Base-by-base conservation (phyloP, 1,140 invertebrate species). In the Drosophila grimshawi region DNA sequence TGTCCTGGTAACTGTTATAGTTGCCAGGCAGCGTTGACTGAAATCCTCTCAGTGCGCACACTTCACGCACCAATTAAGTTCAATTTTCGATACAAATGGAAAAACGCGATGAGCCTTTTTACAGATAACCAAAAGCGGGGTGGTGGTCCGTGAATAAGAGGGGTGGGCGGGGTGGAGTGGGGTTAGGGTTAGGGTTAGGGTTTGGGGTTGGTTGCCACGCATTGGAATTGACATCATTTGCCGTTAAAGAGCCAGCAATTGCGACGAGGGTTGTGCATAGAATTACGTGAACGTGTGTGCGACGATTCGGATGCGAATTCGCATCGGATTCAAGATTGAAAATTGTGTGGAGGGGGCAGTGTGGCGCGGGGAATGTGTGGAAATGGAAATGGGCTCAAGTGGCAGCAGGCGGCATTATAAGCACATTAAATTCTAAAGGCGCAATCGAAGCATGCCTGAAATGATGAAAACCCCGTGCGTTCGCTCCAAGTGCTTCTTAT, bases 341-440 rank as follows among this genome's bases (percentile, higher is more conserved):
- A 45, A 27, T 7, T 7, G 7, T 3, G 27, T 5, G 3, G 48
- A 64, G 46, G 63, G 57, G 29, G 45, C 55, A 51, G 53, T 5
- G 61, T 30, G 43, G 56, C 30, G 32, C 45, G 46, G 74, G 63
- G 43, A 53, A 45, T 70, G 55, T 27, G 65, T 57, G 48, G 60
- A 60, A 75, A 64, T 67, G 33, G 57, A 45, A 33, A 65, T 82
- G 78, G 56, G 68, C 72, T 72, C 45, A 74, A 85, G 85, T 89
- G 86, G 62, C 86, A 89, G 85, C 85, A 78, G 86, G 86, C 85
- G 85, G 85, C 81, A 89, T 89, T 89, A 89, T 90, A 89, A 89
- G 85, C 85, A 89, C 85, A 90, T 89, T 89, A 88, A 90, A 88
- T 89, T 89, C 85, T 73, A 74, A 90, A 89, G 85, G 77, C 85